These are phyloP conservation scores for Agrotis ipsilon DNA, from an alignment of 2,888 invertebrate species.

Conservation along the genomic window DNA sequence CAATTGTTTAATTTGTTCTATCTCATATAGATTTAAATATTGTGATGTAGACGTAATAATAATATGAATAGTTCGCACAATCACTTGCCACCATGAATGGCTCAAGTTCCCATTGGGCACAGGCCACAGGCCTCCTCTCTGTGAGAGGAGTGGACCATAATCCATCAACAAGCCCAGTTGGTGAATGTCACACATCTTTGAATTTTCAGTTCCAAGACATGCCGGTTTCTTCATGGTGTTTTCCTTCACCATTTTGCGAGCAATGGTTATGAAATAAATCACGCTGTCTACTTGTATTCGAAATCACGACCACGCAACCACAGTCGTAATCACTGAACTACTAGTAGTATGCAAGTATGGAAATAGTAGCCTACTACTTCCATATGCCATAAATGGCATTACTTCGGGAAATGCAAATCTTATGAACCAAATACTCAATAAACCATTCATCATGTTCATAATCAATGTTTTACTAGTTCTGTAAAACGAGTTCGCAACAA, in stretches of 20 bases:
- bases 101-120: background rate
- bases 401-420: constrained; percentile 13
- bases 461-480: constrained; percentile 4
- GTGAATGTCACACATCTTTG: constrained; percentile 5
- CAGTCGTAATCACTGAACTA: background rate
- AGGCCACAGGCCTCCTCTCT: background rate
- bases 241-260: constrained; percentile 5
- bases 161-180: background rate
- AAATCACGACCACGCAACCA: background rate
- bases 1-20: constrained; percentile 2
- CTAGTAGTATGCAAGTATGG: too few relatives aligned
- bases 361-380: too few relatives aligned
- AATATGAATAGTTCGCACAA: background rate
- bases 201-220: constrained; percentile 2
- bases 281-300: background rate
- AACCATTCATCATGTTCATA: constrained; percentile 9
- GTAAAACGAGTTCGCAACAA: constrained; percentile 16
- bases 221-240: constrained; percentile 1
- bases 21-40: background rate
- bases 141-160: constrained; percentile 4
- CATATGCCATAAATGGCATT: constrained; percentile 3
- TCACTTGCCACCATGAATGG: background rate
- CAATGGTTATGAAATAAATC: background rate
- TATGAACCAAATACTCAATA: background rate
- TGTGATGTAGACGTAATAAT: too few relatives aligned